Evolutionary conservation across 2,888 invertebrate genomes (phyloP), one percentile per base, ranked within the genome.

Genomic region (Acanthosepion esculentum): DNA sequence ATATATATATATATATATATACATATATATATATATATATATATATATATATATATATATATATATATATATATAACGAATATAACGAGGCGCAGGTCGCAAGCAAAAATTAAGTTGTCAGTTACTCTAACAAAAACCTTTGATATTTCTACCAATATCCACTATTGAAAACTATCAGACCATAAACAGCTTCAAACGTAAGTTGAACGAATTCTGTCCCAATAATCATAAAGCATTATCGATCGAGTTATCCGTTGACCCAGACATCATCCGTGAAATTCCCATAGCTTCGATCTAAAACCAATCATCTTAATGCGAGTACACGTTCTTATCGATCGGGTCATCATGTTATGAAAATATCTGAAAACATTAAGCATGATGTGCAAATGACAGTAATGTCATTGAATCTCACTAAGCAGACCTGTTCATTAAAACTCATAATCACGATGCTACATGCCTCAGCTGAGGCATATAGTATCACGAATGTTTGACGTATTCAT

Each of bases 241-340:
- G 78, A 78, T 78, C n/a, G 2, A 18, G 4, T 78, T 78, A 78
- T 18, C 78, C 78, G 12, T 15, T n/a, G n/a, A 15, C 78, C n/a
- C 0, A 15, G 78, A 78, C 78, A 78, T 33, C n/a, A 78, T 12
- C 78, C 78, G 78, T 33, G 78, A 78, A 78, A 78, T 78, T 78
- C 78, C 78, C 78, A 78, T 33, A 78, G 78, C 78, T 78, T 78
- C 78, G 78, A 78, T 78, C 78, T 78, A 78, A 78, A 78, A 78
- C n/a, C 78, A 78, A 78, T 78, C 78, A 78, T n/a, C 1, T n/a
- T n/a, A 12, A 78, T 78, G 78, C 78, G 78, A 15, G 12, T 18
- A 78, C 78, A 78, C n/a, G 78, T 33, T 78, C 33, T 78, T 78
- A 78, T 78, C 33, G 78, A 78, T n/a, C n/a, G n/a, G 12, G 78